phyloP scores from a whole-genome alignment of 2,113 vertebrate genomes.

The Paralichthys olivaceus region DNA sequence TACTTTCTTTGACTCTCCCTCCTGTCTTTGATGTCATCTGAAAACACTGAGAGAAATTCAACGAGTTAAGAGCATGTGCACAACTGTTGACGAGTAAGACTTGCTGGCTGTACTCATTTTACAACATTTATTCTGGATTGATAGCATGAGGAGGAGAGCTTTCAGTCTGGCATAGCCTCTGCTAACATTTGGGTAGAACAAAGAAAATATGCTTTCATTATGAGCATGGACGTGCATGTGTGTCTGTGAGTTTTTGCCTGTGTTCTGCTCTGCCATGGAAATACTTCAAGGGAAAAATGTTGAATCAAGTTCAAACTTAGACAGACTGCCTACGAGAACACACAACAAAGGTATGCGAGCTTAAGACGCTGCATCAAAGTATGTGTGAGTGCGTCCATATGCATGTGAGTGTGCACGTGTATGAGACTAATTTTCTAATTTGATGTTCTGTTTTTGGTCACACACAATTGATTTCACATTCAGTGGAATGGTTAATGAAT shows the following conservation, averaged over 20 bases:
- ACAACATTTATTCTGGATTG: constrained; percentile 40
- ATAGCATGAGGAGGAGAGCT: constrained; percentile 37
- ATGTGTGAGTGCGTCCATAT: background rate
- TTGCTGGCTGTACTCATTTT: background rate
- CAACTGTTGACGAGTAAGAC: constrained; percentile 4
- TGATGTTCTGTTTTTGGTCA: constrained; percentile 13
- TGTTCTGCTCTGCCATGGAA: constrained; percentile 48
- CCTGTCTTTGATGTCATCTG: constrained; percentile 21
- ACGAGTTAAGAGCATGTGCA: constrained; percentile 29
- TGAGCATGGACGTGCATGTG: constrained; percentile 23
- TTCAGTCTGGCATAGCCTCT: constrained; percentile 53
- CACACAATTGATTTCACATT: constrained; percentile 37
- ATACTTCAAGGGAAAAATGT: constrained; percentile 61
- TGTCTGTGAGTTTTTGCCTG: constrained; percentile 13
- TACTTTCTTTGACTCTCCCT: constrained; percentile 4
- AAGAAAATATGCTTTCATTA: constrained; percentile 64
- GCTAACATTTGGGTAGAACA: constrained; percentile 68
- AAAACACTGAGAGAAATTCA: constrained; percentile 28
- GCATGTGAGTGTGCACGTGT: background rate
- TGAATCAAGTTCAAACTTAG: constrained; percentile 49
- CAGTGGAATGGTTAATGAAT: constrained; percentile 37
- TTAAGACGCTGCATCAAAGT: background rate
- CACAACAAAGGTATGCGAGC: constrained; percentile 21
- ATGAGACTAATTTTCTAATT: constrained; percentile 1
- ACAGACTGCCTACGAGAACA: constrained; percentile 9